Percentiles rank a stretch among this genome's conserved stretches.
phyloP scores from a whole-genome alignment of 2,888 invertebrate species.

The Patella caerulea region DNA sequence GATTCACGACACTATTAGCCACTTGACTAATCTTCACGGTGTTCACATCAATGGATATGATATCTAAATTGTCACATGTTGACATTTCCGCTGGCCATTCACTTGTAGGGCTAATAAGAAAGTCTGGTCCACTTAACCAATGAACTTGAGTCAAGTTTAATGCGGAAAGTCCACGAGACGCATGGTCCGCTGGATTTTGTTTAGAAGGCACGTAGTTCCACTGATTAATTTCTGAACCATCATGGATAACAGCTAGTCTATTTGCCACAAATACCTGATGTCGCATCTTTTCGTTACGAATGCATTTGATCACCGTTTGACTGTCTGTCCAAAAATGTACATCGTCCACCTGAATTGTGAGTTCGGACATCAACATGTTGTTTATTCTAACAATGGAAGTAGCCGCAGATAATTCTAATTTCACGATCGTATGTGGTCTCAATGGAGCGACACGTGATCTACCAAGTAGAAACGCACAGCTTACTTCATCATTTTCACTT shows the following conservation, averaged over 20 bases:
- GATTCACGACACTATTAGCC: no score
- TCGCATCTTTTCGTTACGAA: no score
- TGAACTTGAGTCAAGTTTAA: not conserved
- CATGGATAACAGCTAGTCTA: slow-evolving; percentile 11
- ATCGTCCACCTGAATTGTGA: no score
- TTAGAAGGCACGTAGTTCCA: not conserved
- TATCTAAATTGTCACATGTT: not conserved
- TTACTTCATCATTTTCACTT: no score
- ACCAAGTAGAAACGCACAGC: slow-evolving; percentile 17
- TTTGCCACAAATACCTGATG: slow-evolving; percentile 23
- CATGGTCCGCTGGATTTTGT: slow-evolving; percentile 1
- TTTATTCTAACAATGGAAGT: not conserved
- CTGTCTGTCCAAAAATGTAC: no score
- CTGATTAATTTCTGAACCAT: slow-evolving; percentile 18
- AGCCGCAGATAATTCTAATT: slow-evolving; percentile 25
- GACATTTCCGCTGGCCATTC: no score
- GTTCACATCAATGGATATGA: slow-evolving; percentile 3
- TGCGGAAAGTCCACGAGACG: not conserved
- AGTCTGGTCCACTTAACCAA: not conserved
- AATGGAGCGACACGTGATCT: slow-evolving; percentile 20
- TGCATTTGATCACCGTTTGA: no score
- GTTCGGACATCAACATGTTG: no score
- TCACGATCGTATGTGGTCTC: slow-evolving; percentile 18
- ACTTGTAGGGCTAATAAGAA: no score
- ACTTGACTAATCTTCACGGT: slow-evolving; percentile 1